phyloP scores from a whole-genome alignment of 2,888 invertebrate genomes.

The Sphaerophoria taeniata region DNA sequence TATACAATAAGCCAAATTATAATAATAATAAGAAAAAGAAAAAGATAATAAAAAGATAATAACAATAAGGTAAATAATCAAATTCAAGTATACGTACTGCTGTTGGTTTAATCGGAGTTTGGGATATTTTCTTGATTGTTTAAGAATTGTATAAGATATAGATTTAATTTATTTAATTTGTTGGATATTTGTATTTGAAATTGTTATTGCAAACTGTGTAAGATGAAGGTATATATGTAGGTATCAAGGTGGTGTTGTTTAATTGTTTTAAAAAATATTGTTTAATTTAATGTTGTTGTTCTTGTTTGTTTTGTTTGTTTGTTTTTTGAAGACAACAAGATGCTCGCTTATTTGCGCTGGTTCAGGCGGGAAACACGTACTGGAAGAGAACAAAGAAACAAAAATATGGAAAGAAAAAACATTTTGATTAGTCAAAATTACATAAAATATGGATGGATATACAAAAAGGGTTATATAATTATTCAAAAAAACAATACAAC shows the following conservation, averaged over 20 bases:
- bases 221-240: slow-evolving; percentile 61
- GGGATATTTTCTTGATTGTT: slow-evolving; percentile 52
- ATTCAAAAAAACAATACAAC: slow-evolving; percentile 40
- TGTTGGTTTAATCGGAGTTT: slow-evolving; percentile 75
- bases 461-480: slow-evolving; percentile 26
- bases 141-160: slow-evolving; percentile 37
- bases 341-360: slow-evolving; percentile 85
- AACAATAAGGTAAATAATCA: slow-evolving; percentile 34
- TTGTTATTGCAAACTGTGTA: slow-evolving; percentile 46
- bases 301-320: background rate
- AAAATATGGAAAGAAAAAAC: slow-evolving; percentile 74
- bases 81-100: slow-evolving; percentile 73
- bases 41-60: too few relatives aligned
- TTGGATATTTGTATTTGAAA: slow-evolving; percentile 60
- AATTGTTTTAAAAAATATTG: slow-evolving; percentile 56
- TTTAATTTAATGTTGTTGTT: slow-evolving; percentile 61
- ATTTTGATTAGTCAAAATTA: slow-evolving; percentile 70
- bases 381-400: slow-evolving; percentile 85
- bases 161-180: slow-evolving; percentile 58
- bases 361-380: slow-evolving; percentile 96
- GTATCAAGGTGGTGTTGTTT: slow-evolving; percentile 65
- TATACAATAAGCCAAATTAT: too few relatives aligned
- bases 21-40: too few relatives aligned
- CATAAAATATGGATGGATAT: slow-evolving; percentile 56
- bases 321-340: slow-evolving; percentile 75